Evolutionary conservation across 2,888 invertebrate genomes (phyloP).

Genomic region (Cremastinae sp.): DNA sequence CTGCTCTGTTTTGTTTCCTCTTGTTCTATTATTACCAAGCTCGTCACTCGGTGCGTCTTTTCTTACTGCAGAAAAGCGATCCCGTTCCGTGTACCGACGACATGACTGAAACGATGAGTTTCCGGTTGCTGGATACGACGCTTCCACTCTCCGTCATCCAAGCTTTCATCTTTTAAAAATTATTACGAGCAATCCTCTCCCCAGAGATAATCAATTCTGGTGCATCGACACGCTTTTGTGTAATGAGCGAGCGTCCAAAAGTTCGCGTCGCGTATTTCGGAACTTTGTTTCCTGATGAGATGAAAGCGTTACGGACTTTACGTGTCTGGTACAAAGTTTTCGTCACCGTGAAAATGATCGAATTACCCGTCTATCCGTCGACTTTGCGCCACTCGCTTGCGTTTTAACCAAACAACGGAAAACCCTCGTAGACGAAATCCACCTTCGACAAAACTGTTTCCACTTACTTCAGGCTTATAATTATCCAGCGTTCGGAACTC

Average conservation of each 20-base stretch:
- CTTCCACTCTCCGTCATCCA: neutral
- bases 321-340: constrained; percentile 26
- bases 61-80: neutral
- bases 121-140: constrained; percentile 43
- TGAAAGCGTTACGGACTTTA: constrained; percentile 14
- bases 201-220: constrained; percentile 27
- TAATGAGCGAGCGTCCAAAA: constrained; percentile 4
- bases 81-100: constrained; percentile 2
- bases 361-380: constrained; percentile 36
- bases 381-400: constrained; percentile 3
- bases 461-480: too few relatives aligned
- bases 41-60: constrained; percentile 29
- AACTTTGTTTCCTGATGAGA: constrained; percentile 10
- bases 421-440: too few relatives aligned
- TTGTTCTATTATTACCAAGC: constrained; percentile 42
- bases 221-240: neutral
- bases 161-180: constrained; percentile 31
- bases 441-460: constrained; percentile 25
- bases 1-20: too few relatives aligned
- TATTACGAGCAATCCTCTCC: constrained; percentile 7
- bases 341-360: constrained; percentile 26
- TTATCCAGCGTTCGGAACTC: too few relatives aligned
- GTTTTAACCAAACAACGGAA: constrained; percentile 3
- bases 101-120: constrained; percentile 24
- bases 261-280: constrained; percentile 12